phyloP scores from a whole-genome alignment of 2,113 vertebrate genomes.

The Sapayoa aenigma region DNA sequence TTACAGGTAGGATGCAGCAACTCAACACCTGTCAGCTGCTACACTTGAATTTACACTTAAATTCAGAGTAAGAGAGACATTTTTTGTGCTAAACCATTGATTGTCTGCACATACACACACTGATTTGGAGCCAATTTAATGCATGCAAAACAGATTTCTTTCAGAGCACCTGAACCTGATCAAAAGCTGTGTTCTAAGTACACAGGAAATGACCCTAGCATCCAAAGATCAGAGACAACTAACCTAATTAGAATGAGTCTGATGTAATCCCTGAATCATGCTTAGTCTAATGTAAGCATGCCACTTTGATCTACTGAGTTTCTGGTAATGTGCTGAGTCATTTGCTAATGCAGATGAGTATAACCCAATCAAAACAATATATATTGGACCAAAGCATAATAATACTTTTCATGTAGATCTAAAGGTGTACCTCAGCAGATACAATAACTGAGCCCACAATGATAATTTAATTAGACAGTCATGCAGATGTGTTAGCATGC shows the following conservation, averaged over 20 bases:
- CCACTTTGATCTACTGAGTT: background rate
- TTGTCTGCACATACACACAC: background rate
- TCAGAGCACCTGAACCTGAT: background rate
- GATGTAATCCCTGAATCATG: background rate
- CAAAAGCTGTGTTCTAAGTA: fast-evolving
- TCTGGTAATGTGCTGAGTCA: background rate
- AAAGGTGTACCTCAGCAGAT: background rate
- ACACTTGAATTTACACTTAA: background rate
- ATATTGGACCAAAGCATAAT: background rate
- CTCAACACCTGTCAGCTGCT: background rate
- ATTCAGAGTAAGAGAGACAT: background rate
- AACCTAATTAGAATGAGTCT: background rate
- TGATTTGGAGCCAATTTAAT: background rate
- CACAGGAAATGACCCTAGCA: background rate
- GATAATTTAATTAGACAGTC: background rate
- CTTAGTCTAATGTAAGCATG: background rate
- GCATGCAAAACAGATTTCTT: background rate
- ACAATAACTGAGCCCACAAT: background rate
- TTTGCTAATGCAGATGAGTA: background rate
- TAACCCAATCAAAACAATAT: background rate
- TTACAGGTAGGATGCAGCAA: background rate
- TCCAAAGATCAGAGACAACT: background rate
- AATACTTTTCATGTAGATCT: fast-evolving
- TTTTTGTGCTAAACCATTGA: background rate
- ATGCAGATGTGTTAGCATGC: background rate